Base-by-base conservation (phyloP, 2,113 vertebrate genomes). In the Proterorhinus semilunaris region DNA sequence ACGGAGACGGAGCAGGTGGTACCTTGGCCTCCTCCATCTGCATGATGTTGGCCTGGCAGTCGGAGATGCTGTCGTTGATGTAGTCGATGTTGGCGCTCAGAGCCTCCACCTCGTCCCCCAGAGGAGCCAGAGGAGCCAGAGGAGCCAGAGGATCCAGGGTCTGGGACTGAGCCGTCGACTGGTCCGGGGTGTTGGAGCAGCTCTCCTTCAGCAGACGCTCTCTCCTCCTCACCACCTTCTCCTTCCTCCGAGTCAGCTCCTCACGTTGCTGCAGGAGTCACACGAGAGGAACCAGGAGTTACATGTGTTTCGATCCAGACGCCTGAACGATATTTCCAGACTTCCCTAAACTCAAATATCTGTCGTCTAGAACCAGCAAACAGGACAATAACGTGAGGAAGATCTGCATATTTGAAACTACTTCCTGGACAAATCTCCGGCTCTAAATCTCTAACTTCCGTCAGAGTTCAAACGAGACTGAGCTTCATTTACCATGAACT, bases 1-100 rank as follows among this genome's bases (percentile, higher is more conserved):
- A 21, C 21, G n/a, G n/a, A n/a, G n/a, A n/a, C n/a, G n/a, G n/a
- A n/a, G 27, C 27, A 27, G 27, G 27, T 21, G 46, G 59, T 55
- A 97, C 97, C 94, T 99, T 99, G 66, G 96, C 93, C 77, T 99
- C 97, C 82, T 98, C 97, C 68, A 99, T 95, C 91, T 99, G 97
- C 95, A 99, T 94, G 74, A 99, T 98, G 87, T 96, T 98, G 84
- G 97, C 97, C 87, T 99, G 97, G 82, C 97, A 98, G 88, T 99
- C 97, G 0, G 95, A 94, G 59, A 99, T 98, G 91, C 95, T 95
- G 87, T 99, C 97, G 0, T 97, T 99, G 85, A 99, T 96, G 82
- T 99, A 99, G 86, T 99, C 97, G 0, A 99, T 96, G 89, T 99
- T 99, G 85, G 97, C 97, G 0, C 80, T 74, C 84, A 98, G 59